Percentiles rank a stretch among this genome's conserved stretches.
phyloP scores from a whole-genome alignment of 2,113 vertebrate species.

The Onychostruthus taczanowskii region DNA sequence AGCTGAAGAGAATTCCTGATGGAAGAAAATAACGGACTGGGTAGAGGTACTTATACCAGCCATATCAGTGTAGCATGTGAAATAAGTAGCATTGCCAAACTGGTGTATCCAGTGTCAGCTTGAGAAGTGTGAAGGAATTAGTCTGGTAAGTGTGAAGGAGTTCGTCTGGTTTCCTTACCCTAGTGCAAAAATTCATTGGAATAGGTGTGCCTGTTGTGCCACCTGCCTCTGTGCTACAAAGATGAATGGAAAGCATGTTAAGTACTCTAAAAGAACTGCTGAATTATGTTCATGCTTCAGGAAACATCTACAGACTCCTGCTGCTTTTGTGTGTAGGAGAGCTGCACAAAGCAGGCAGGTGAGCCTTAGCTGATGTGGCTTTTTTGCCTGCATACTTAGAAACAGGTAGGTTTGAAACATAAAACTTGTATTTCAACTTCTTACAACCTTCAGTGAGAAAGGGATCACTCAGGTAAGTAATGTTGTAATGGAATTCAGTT shows the following conservation, averaged over 20 bases:
- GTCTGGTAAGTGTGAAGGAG: background rate
- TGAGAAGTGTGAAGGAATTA: background rate
- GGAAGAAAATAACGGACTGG: background rate
- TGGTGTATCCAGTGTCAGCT: background rate
- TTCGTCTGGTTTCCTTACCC: background rate
- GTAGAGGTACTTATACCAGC: background rate
- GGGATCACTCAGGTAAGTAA: background rate
- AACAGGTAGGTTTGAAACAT: background rate
- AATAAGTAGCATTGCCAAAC: background rate
- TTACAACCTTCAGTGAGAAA: background rate
- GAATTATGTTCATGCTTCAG: background rate
- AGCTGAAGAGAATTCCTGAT: background rate
- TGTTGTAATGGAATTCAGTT: background rate
- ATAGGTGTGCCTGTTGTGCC: background rate
- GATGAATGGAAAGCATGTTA: background rate
- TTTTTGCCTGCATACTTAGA: background rate
- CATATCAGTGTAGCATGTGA: background rate
- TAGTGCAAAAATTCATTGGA: background rate
- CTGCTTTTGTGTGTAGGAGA: background rate
- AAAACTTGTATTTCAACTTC: background rate
- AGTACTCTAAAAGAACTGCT: background rate
- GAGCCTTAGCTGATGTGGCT: background rate
- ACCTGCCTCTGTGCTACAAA: background rate
- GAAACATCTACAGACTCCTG: background rate
- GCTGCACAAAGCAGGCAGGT: background rate